These are phyloP conservation scores for Brachionus asplanchnoidis DNA, from an alignment of 1,140 invertebrate species.

Conservation along the genomic window DNA sequence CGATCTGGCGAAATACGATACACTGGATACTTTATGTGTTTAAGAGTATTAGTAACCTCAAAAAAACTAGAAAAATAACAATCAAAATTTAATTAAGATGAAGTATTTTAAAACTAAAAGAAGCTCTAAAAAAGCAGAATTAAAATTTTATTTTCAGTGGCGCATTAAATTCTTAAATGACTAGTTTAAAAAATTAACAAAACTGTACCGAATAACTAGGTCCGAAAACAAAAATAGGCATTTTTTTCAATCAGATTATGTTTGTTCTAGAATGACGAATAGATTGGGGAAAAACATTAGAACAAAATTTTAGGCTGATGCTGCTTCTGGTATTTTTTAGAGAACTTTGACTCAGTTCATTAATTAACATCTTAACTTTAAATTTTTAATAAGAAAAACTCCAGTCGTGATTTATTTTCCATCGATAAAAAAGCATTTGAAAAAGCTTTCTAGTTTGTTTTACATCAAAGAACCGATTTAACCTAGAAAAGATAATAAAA, in stretches of 20 bases:
- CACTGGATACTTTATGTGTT: not conserved
- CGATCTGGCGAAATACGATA: not conserved
- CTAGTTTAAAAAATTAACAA: not conserved
- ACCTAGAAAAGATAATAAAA: not conserved
- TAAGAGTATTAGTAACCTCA: constrained; percentile 18
- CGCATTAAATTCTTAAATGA: not conserved
- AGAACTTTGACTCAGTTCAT: not conserved
- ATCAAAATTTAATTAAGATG: constrained; percentile 19
- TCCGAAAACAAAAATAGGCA: not conserved
- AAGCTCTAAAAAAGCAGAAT: not conserved
- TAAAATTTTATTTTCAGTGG: not conserved
- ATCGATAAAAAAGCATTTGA: not conserved
- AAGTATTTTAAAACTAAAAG: not conserved
- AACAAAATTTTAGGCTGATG: not conserved
- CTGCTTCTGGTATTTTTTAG: not conserved
- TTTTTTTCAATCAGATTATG: not conserved
- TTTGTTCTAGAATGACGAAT: not conserved
- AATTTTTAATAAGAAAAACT: not conserved
- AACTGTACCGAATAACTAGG: not conserved
- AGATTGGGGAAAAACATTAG: not conserved
- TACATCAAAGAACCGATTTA: not conserved
- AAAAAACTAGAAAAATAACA: not conserved
- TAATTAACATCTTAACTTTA: not conserved
- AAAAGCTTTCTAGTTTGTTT: not conserved
- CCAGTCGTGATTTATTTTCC: not conserved